phyloP scores from a whole-genome alignment of 2,113 vertebrate species.

The Alligator mississippiensis region DNA sequence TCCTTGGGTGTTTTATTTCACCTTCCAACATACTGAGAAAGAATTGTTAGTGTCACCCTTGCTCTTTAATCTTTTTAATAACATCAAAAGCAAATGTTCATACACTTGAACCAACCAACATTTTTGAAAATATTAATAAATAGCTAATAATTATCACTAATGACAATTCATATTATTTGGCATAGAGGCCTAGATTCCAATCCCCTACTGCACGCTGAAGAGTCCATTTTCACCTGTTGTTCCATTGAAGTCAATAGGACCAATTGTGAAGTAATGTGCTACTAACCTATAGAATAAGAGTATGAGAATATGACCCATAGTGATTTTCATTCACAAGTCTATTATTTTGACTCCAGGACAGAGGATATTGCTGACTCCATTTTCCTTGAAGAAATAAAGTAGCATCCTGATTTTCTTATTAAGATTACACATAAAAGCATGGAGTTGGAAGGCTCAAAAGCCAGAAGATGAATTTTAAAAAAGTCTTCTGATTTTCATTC shows the following conservation, averaged over 20 bases:
- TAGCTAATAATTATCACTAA: neutral
- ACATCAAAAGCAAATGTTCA: neutral
- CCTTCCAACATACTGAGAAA: neutral
- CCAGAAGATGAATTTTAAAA: neutral
- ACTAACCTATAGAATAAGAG: neutral
- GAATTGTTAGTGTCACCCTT: neutral
- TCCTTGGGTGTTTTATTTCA: constrained; percentile 27
- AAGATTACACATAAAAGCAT: neutral
- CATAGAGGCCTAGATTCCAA: neutral
- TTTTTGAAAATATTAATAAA: neutral
- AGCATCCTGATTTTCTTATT: neutral
- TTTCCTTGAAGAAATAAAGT: neutral
- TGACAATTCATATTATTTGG: neutral
- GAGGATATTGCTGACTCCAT: neutral
- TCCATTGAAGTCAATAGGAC: neutral
- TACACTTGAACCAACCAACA: neutral
- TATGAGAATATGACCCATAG: neutral
- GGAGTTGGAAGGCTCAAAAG: neutral
- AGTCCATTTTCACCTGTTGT: neutral
- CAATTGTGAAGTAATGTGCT: neutral
- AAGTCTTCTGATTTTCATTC: neutral
- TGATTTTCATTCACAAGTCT: neutral
- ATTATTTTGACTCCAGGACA: neutral
- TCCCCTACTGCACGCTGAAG: neutral
- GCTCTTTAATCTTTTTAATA: neutral